Base-by-base conservation (phyloP, 1,140 invertebrate genomes). In the Drosophila neocordata region DNA sequence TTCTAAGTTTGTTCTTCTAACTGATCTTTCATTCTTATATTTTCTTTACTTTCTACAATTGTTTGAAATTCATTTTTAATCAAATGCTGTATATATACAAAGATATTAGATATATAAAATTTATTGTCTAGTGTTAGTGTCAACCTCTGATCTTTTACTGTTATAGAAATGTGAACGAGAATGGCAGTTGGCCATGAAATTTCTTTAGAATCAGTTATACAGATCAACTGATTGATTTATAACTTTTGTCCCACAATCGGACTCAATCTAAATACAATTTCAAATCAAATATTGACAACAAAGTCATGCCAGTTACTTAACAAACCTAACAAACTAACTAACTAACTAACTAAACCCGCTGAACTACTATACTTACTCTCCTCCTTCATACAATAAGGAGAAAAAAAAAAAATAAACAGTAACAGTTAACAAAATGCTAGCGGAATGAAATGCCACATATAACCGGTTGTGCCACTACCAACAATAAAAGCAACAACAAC, bases 391-490 rank as follows among this genome's bases (percentile, higher is more conserved):
- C 24, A 48, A 18, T 59, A 59, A 38, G 52, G 31, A 38, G 22
- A 41, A 52, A 27, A 15, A n/a, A 53, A 13, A n/a, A 65, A 52
- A 11, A 22, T 35, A 12, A 34, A 57, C 20, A 69, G 52, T 73
- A 79, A 84, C 80, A 73, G 80, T 84, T 84, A 84, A 59, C 64
- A 55, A 65, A 79, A 62, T 65, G 75, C 71, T 83, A 71, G 71
- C 72, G 75, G 75, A 64, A 73, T 76, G 69, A 66, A 55, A 72
- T 73, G 20, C 56, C 66, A 62, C 8, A 59, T 22, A 18, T 72
- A 72, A 62, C 62, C 65, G 35, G 53, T 31, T 35, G 2, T 35
- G 31, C 5, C 13, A 57, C 34, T 12, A 12, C 11, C 22, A 48
- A 55, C 4, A 65, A 41, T 44, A 61, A 56, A 63, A 53, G 53